These are phyloP conservation scores for Desoria tigrina DNA, from an alignment of 2,888 invertebrate genomes.

Conservation along the genomic window DNA sequence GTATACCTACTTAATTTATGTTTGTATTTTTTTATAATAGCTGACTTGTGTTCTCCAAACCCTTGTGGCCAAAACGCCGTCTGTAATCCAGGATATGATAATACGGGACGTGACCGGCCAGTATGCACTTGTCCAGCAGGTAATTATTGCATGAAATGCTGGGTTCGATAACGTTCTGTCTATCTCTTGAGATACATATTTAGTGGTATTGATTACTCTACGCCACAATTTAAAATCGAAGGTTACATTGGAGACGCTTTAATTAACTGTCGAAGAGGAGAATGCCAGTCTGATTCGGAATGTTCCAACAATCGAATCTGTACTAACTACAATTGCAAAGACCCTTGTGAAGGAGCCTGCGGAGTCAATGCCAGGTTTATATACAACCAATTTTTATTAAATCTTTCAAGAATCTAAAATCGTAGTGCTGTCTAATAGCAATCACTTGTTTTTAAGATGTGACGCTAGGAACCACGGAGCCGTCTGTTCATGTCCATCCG, in stretches of 20 bases:
- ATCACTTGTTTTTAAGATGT: constrained; percentile 12
- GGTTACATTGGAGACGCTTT: constrained; percentile 68
- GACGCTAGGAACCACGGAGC: constrained; percentile 49
- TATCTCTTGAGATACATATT: too few relatives aligned
- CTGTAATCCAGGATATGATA: constrained; percentile 81
- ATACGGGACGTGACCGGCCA: constrained; percentile 76
- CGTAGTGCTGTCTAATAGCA: too few relatives aligned
- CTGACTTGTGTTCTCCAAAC: constrained; percentile 80
- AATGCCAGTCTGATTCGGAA: constrained; percentile 75
- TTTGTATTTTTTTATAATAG: too few relatives aligned
- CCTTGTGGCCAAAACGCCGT: constrained; percentile 79
- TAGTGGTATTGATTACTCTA: too few relatives aligned
- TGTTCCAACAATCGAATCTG: constrained; percentile 75
- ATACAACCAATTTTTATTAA: too few relatives aligned
- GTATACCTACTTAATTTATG: too few relatives aligned
- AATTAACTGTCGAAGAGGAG: constrained; percentile 71
- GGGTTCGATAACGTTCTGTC: too few relatives aligned
- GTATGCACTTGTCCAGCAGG: constrained; percentile 81
- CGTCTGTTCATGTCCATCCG: constrained; percentile 47
- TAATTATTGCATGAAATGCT: too few relatives aligned
- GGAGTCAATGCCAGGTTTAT: constrained; percentile 67
- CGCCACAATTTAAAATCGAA: too few relatives aligned
- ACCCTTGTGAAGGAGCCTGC: constrained; percentile 59
- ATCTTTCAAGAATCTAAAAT: too few relatives aligned
- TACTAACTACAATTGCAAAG: constrained; percentile 68